A percentile compares a stretch with the other conserved stretches of the same genome.
Evolutionary conservation across 2,888 invertebrate genomes (phyloP).

Genomic region (Ashinkailepas kermadecensis): DNA sequence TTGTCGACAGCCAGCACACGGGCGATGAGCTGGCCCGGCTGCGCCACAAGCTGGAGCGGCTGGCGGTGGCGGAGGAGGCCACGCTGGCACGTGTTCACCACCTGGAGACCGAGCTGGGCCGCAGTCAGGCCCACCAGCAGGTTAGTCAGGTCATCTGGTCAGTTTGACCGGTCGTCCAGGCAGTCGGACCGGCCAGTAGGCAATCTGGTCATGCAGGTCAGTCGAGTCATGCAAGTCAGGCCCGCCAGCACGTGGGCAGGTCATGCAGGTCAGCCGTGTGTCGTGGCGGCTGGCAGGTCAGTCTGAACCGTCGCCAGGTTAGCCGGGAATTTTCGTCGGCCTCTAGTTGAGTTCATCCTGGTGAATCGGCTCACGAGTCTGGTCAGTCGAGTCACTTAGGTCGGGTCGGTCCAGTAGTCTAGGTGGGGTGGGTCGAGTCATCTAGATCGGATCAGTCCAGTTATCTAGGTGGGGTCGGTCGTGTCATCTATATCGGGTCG

Average conservation of each 20-base stretch:
- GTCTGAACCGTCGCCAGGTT: neutral
- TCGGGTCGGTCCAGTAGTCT: no score
- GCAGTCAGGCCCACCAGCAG: neutral
- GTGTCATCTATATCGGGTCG: no score
- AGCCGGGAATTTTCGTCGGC: no score
- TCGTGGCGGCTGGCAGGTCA: neutral
- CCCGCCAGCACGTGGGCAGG: neutral
- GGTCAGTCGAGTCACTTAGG: no score
- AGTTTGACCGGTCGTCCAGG: neutral
- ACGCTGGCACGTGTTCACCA: conserved; percentile 46
- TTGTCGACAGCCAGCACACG: neutral
- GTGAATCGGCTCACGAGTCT: no score
- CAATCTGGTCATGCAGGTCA: no score
- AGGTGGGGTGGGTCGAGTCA: no score
- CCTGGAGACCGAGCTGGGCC: conserved; percentile 40
- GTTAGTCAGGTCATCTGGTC: neutral
- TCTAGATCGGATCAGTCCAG: no score
- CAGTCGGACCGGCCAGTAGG: no score
- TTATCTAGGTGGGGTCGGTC: no score
- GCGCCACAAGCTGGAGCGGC: conserved; percentile 32
- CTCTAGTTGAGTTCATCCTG: no score
- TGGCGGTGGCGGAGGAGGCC: conserved; percentile 28
- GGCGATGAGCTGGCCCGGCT: conserved; percentile 6
- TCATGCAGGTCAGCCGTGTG: neutral
- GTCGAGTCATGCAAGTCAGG: no score